These are phyloP conservation scores for Leucoma salicis DNA, from an alignment of 2,888 invertebrate genomes.

Conservation along the genomic window DNA sequence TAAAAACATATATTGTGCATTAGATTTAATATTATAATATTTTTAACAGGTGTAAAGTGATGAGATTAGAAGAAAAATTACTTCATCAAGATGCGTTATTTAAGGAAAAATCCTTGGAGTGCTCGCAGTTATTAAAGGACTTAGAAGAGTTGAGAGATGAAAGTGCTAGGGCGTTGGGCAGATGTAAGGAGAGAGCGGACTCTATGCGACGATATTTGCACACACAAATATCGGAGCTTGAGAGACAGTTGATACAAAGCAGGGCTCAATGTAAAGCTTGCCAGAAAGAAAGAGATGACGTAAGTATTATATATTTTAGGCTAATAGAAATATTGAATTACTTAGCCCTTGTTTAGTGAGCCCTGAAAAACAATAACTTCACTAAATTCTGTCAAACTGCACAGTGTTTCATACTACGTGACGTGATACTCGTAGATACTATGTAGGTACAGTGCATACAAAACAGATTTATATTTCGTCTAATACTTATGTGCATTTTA, in stretches of 20 bases:
- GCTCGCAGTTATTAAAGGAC: constrained; percentile 45
- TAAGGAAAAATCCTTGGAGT: constrained; percentile 55
- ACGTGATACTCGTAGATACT: too few species aligned
- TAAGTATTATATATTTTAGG: constrained; percentile 18
- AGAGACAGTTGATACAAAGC: constrained; percentile 64
- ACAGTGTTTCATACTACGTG: too few species aligned
- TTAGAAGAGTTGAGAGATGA: constrained; percentile 58
- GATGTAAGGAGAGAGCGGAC: constrained; percentile 60
- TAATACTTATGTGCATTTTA: too few species aligned
- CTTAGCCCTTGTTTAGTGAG: too few species aligned
- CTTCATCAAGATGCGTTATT: constrained; percentile 47
- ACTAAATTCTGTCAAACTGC: too few species aligned
- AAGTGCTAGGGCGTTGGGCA: constrained; percentile 42
- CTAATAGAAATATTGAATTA: neutral
- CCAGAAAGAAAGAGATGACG: constrained; percentile 71
- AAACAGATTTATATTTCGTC: too few species aligned
- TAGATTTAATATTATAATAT: too few species aligned
- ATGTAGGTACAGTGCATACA: too few species aligned
- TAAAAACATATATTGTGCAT: too few species aligned
- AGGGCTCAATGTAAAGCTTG: constrained; percentile 61
- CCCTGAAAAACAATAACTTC: too few species aligned
- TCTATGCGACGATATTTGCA: constrained; percentile 60
- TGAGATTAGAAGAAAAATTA: constrained; percentile 60
- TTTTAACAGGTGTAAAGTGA: constrained; percentile 43
- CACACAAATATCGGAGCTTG: constrained; percentile 63